Evolutionary conservation across 2,797 vertebrate genomes (phyloP).

Genomic region (Oceanodroma leucorhoa): DNA sequence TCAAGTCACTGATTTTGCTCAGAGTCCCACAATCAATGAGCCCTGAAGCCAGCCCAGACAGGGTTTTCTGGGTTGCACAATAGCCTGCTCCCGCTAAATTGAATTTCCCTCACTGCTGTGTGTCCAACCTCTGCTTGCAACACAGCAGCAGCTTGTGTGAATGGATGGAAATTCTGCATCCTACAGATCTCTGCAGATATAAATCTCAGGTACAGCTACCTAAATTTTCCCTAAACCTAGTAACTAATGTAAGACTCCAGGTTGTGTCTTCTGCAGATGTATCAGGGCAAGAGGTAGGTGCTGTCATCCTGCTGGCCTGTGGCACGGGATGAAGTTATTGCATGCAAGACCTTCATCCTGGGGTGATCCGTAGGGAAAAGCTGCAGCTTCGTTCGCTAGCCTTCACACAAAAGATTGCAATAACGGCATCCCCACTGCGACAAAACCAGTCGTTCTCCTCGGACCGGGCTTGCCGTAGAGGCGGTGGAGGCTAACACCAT

Average conservation of each 20-base stretch:
- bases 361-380: background rate
- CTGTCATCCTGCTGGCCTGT: background rate
- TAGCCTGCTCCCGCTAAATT: background rate
- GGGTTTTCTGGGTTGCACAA: background rate
- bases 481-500: background rate
- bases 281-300: background rate
- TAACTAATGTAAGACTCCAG: background rate
- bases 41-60: background rate
- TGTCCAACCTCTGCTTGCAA: background rate
- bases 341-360: background rate
- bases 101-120: background rate
- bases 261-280: background rate
- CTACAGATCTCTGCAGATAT: background rate
- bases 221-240: background rate
- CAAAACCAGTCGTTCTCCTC: fast-evolving
- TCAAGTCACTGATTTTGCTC: background rate
- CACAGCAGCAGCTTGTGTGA: background rate
- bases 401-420: background rate
- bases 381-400: background rate
- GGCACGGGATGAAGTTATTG: background rate
- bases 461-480: background rate
- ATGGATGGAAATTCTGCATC: background rate
- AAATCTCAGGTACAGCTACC: background rate
- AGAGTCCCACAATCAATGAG: background rate
- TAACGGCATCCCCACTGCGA: fast-evolving